phyloP scores from a whole-genome alignment of 1,140 invertebrate species.

The Ceratosolen fusciceps region DNA sequence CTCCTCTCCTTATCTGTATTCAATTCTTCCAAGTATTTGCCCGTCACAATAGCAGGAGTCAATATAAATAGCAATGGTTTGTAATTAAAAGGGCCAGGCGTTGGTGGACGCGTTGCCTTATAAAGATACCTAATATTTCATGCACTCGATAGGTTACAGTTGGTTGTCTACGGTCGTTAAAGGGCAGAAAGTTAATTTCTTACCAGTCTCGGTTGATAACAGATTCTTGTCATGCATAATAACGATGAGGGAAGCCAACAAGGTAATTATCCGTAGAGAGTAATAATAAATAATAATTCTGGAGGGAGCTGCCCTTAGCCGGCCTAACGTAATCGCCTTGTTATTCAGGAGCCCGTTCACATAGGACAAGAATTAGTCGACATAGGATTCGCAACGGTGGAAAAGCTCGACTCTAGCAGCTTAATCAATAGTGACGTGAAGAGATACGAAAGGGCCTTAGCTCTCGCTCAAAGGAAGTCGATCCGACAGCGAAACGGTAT shows the following conservation, averaged over 20 bases:
- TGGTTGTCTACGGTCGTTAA: conserved; percentile 71
- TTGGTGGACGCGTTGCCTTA: too few species aligned
- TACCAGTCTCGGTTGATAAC: conserved; percentile 66
- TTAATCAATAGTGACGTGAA: conserved; percentile 54
- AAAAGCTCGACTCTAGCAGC: conserved; percentile 50
- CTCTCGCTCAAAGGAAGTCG: conserved; percentile 66
- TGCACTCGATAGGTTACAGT: conserved; percentile 67
- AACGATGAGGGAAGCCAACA: conserved; percentile 57
- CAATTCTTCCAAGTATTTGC: conserved; percentile 64
- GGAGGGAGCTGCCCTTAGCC: too few species aligned
- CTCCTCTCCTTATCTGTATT: conserved; percentile 66
- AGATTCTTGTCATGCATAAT: conserved; percentile 70
- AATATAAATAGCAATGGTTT: conserved; percentile 68
- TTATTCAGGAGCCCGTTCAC: conserved; percentile 56
- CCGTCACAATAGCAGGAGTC: conserved; percentile 72
- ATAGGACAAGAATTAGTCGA: conserved; percentile 68
- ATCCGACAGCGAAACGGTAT: conserved; percentile 69
- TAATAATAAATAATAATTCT: too few species aligned
- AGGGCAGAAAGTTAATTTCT: conserved; percentile 67
- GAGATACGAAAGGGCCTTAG: conserved; percentile 63
- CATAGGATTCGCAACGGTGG: conserved; percentile 69
- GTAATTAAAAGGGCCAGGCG: too few species aligned
- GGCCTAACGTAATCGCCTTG: too few species aligned
- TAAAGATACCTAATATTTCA: too few species aligned
- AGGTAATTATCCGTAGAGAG: not conserved